phyloP scores from a whole-genome alignment of 2,888 invertebrate genomes.

The Dasysyrphus albostriatus region DNA sequence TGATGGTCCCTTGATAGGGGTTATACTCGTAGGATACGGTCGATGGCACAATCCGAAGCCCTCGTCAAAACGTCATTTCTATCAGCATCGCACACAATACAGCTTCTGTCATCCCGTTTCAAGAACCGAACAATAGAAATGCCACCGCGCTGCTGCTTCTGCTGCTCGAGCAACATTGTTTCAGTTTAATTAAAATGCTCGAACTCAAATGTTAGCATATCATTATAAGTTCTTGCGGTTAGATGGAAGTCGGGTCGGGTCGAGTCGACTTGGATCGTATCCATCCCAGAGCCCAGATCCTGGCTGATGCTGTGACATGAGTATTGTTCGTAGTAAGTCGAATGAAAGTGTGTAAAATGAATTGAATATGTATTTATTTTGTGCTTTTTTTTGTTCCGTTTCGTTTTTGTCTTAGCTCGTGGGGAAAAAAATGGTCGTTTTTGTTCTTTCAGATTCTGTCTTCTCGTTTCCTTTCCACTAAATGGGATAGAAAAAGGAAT shows the following conservation, averaged over 20 bases:
- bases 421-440: constrained; percentile 10
- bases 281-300: neutral
- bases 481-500: constrained; percentile 9
- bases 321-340: constrained; percentile 48
- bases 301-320: constrained; percentile 23
- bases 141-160: neutral
- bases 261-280: neutral
- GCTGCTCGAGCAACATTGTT: constrained; percentile 67
- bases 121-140: constrained; percentile 57
- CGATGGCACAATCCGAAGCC: constrained; percentile 38
- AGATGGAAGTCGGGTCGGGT: constrained; percentile 15
- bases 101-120: constrained; percentile 57
- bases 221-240: constrained; percentile 66
- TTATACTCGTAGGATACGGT: constrained; percentile 21
- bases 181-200: constrained; percentile 75
- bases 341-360: constrained; percentile 57
- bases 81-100: constrained; percentile 52
- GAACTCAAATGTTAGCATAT: constrained; percentile 71
- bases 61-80: constrained; percentile 62
- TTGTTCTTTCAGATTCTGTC: constrained; percentile 23
- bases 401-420: neutral
- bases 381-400: neutral
- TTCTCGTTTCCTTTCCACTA: neutral
- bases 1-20: constrained; percentile 56
- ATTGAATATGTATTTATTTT: constrained; percentile 41